Percentiles rank a stretch among this genome's conserved stretches.
Conservation (phyloP, 64 coral and sea anemone genomes). For the Acropora tenuis region DNA sequence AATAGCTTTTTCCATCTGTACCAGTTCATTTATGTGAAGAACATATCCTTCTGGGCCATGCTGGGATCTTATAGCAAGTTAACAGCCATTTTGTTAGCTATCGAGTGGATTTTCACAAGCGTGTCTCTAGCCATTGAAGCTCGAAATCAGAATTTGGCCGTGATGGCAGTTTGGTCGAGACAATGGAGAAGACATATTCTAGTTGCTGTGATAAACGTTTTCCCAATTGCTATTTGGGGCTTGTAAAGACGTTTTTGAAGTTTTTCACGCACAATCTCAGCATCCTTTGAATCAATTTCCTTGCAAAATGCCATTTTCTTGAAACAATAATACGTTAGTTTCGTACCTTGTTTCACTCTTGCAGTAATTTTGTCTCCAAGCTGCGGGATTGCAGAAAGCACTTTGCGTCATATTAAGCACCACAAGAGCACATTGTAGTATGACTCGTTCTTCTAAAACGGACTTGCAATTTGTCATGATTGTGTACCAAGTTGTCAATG, state of each 20-base stretch:
- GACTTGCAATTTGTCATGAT: too few relatives aligned
- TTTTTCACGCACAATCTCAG: not conserved
- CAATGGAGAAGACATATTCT: not conserved
- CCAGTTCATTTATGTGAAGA: not conserved
- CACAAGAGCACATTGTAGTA: too few relatives aligned
- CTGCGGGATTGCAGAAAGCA: too few relatives aligned
- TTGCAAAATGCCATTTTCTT: slow-evolving; percentile 14
- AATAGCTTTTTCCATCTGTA: not conserved
- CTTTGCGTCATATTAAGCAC: too few relatives aligned
- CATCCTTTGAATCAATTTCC: not conserved
- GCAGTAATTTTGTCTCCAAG: too few relatives aligned
- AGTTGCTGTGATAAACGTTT: not conserved
- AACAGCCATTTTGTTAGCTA: not conserved
- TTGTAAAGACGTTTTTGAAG: not conserved
- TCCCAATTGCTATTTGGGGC: not conserved
- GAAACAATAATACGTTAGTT: not conserved
- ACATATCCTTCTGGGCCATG: not conserved
- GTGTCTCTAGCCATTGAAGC: not conserved
- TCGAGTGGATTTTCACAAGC: slow-evolving; percentile 11
- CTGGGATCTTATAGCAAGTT: not conserved
- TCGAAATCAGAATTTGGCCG: slow-evolving; percentile 1
- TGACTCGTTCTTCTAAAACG: too few relatives aligned
- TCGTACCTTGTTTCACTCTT: too few relatives aligned
- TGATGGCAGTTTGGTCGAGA: not conserved
- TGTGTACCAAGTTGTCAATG: too few relatives aligned